phyloP scores from a whole-genome alignment of 2,797 vertebrate genomes.

The Sylvilagus floridanus region DNA sequence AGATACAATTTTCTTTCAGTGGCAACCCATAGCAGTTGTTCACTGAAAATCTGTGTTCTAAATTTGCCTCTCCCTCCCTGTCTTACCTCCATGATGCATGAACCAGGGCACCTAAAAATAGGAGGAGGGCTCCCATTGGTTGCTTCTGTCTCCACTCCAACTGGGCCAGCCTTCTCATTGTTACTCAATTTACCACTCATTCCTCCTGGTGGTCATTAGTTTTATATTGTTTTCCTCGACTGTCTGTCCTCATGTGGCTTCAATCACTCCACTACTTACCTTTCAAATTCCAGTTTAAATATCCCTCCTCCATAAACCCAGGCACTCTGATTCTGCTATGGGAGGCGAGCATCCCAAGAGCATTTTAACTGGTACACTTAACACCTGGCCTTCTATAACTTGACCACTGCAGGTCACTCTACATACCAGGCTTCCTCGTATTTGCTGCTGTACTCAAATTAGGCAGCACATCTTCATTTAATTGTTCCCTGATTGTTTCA shows the following conservation, averaged over 20 bases:
- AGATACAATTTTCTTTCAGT: conserved; percentile 11
- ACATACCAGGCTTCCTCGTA: not conserved
- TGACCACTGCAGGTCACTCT: not conserved
- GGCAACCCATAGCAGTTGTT: conserved; percentile 14
- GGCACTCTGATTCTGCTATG: no score
- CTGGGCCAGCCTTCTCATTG: not conserved
- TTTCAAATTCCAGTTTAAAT: conserved; percentile 19
- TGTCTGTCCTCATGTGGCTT: not conserved
- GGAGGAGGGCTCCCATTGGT: not conserved
- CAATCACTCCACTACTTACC: not conserved
- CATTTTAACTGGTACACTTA: no score
- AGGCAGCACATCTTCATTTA: not conserved
- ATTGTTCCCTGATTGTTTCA: conserved; percentile 25
- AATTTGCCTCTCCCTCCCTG: not conserved
- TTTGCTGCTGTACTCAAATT: not conserved
- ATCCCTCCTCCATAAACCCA: not conserved
- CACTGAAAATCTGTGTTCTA: conserved; percentile 36
- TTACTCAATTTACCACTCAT: not conserved
- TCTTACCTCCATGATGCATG: not conserved
- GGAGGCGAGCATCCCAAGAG: no score
- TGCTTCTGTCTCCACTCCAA: not conserved
- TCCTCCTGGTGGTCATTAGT: not conserved
- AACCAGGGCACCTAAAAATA: conserved; percentile 33
- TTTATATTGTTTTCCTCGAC: not conserved
- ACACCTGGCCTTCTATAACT: no score